phyloP scores from a whole-genome alignment of 2,113 vertebrate species.

The Taurulus bubalis region DNA sequence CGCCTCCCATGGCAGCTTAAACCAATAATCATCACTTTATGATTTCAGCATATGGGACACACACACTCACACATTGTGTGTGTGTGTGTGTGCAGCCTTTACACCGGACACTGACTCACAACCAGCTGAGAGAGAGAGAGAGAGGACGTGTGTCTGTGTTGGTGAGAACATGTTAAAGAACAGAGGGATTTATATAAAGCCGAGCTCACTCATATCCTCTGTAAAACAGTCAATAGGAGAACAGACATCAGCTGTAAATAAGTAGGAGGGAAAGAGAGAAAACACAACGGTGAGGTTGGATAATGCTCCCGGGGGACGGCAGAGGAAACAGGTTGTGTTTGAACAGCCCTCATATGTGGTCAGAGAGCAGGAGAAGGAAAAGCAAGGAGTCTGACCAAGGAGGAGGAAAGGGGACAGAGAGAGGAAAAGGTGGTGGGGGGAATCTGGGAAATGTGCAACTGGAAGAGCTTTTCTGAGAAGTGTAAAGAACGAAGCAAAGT shows the following conservation, averaged over 20 bases:
- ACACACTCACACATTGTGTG: not conserved
- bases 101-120: constrained; percentile 47
- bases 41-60: constrained; percentile 58
- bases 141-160: constrained; percentile 14
- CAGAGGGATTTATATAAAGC: constrained; percentile 64
- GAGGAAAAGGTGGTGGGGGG: constrained; percentile 15
- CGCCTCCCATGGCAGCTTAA: constrained; percentile 45
- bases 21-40: constrained; percentile 67
- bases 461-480: constrained; percentile 2
- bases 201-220: constrained; percentile 65
- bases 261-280: constrained; percentile 57
- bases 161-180: constrained; percentile 55
- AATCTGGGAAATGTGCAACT: constrained; percentile 37
- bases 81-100: constrained; percentile 8
- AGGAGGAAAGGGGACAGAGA: not conserved
- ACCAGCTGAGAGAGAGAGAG: constrained; percentile 32
- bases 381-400: constrained; percentile 39
- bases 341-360: constrained; percentile 70
- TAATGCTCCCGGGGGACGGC: constrained; percentile 57
- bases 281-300: constrained; percentile 62
- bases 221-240: constrained; percentile 67
- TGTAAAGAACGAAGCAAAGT: constrained; percentile 25
- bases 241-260: constrained; percentile 70
- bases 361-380: constrained; percentile 45
- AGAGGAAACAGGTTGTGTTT: constrained; percentile 80